Evolutionary conservation across 2,113 vertebrate genomes (phyloP), one percentile per base, ranked within the genome.

Genomic region (Phrynosoma platyrhinos): DNA sequence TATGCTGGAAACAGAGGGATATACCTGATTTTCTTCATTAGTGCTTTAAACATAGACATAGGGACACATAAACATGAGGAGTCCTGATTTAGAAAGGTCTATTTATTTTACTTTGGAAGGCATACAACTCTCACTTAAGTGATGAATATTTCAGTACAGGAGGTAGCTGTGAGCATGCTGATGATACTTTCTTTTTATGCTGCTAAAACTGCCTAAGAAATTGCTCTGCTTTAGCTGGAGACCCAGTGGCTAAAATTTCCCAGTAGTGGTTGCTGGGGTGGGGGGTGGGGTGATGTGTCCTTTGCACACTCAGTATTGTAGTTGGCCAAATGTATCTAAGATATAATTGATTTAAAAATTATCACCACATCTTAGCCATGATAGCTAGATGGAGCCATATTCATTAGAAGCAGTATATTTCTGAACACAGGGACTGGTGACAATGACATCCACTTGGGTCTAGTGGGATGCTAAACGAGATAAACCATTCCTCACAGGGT

Each of bases 121-220:
- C 82, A 79, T 55, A 25, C 40, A 91, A 36, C 85, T 95, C 10
- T 89, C 92, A 92, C 89, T 83, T 91, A 91, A 80, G 87, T 93
- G 92, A 89, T 92, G 91, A 95, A 92, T 95, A 91, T 94, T 93
- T 94, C 79, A 92, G 74, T 66, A 23, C 91, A 93, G 87, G 83
- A 85, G 53, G 72, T 93, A 90, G 86, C 53, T 84, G 78, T 88
- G 90, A 90, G 86, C 91, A 90, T 53, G 88, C 87, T 83, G 90
- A 88, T 93, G 85, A 82, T 91, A 69, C 93, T 92, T 95, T 92
- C 90, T 91, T 93, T 91, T 93, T 84, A 88, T 91, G 86, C 47
- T 32, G 5, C 58, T 27, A 40, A 71, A 82, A 47, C 79, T 84
- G 80, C 79, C 84, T 75, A 82, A 88, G 91, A 85, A n/a, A 42